A percentile compares a stretch with the other conserved stretches of the same genome.
Evolutionary conservation across 2,113 vertebrate species (phyloP).

Genomic region (Callipepla californica): DNA sequence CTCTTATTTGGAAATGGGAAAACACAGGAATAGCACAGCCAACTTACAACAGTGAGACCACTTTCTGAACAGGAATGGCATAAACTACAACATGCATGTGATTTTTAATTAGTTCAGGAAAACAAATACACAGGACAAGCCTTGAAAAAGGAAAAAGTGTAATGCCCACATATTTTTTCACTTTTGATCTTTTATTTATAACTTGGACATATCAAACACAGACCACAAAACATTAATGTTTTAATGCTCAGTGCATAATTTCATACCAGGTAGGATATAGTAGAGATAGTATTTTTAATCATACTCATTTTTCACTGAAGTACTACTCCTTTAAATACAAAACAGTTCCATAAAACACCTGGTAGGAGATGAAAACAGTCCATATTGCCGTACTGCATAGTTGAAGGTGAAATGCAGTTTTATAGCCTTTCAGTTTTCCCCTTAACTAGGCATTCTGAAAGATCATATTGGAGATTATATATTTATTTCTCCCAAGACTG

Average conservation of each 20-base stretch:
- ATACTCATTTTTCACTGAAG: conserved; percentile 20
- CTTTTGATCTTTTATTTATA: not conserved
- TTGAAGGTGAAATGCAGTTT: conserved; percentile 34
- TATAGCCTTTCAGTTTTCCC: conserved; percentile 50
- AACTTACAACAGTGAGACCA: not conserved
- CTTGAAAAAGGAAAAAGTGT: not conserved
- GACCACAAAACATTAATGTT: not conserved
- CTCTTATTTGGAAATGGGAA: not conserved
- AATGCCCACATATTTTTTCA: not conserved
- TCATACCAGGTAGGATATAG: not conserved
- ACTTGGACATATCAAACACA: not conserved
- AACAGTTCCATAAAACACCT: conserved; percentile 12
- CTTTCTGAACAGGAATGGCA: not conserved
- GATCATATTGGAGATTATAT: conserved; percentile 53
- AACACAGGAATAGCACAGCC: not conserved
- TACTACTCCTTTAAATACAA: conserved; percentile 12
- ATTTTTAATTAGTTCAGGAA: not conserved
- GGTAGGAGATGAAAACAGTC: not conserved
- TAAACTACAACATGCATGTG: not conserved
- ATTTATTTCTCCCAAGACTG: conserved; percentile 40
- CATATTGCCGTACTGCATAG: not conserved
- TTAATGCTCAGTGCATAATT: not conserved
- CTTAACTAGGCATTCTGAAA: conserved; percentile 55
- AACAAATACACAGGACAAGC: not conserved
- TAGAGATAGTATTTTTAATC: not conserved